These are phyloP conservation scores for Urosaurus nigricauda DNA, from an alignment of 2,797 vertebrate species.

Conservation along the genomic window DNA sequence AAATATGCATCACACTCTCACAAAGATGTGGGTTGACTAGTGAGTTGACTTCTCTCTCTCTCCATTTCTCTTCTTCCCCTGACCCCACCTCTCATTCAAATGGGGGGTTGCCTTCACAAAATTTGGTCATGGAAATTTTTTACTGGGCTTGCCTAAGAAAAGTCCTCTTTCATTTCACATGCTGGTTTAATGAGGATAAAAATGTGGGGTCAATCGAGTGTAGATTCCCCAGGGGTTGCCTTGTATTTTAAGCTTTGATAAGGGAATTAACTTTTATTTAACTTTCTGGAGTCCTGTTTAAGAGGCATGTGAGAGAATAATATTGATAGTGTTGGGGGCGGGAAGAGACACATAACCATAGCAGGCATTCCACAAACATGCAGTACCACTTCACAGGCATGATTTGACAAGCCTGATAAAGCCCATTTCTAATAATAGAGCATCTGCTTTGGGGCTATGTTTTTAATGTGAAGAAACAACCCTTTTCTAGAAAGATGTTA, in stretches of 20 bases:
- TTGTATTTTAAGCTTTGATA: not conserved
- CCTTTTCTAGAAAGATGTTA: constrained; percentile 34
- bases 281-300: not conserved
- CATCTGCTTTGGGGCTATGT: not conserved
- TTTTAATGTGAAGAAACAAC: constrained; percentile 2
- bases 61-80: too few species aligned
- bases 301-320: not conserved
- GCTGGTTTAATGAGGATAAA: constrained; percentile 21
- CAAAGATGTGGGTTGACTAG: not conserved
- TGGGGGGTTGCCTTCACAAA: not conserved
- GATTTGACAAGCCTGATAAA: not conserved
- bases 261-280: constrained; percentile 10
- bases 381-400: not conserved
- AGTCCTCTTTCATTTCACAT: not conserved
- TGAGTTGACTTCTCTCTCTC: not conserved
- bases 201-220: not conserved
- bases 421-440: not conserved
- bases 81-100: not conserved
- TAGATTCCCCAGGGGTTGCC: not conserved
- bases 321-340: not conserved
- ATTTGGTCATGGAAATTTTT: not conserved
- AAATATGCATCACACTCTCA: too few species aligned
- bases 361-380: not conserved
- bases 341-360: not conserved
- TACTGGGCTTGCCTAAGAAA: not conserved